Evolutionary conservation across 2,888 invertebrate species (phyloP), one percentile per base, ranked within the genome.

Genomic region (Drosophila paramelanica): DNA sequence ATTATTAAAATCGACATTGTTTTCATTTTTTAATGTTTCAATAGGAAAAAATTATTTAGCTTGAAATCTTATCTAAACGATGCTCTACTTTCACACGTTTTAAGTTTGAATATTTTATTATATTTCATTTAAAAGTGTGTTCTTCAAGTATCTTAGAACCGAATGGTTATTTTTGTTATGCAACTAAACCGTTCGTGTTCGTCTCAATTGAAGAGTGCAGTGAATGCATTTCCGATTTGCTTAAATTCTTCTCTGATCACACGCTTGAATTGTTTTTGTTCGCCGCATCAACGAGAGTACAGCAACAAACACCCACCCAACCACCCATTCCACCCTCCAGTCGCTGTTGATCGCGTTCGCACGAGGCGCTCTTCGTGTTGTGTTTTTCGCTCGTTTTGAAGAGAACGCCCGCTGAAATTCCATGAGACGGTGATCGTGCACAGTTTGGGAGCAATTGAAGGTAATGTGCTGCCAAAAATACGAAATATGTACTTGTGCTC

Each of bases 391-490:
- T 51, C 27, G 25, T 25, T 23, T 31, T 3, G 51, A 14, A 56
- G 73, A 74, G 77, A 43, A 67, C 41, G 41, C 51, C 38, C 43
- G 67, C 27, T 53, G 39, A 46, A 70, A 64, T 81, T 88, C 88
- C 85, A 81, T 73, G 67, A 62, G 79, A 67, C 17, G 17, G 17
- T 42, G 81, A 70, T 67, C 69, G 69, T 36, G 33, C 13, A 69
- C 73, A 83, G 88, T 81, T 79, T 85, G 69, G 65, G 52, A 73
- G 85, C 79, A 62, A 85, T 46, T 83, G 86, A 53, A 50, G 59
- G 65, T 39, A 49, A 61, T 67, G 64, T 59, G 78, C 60, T 60
- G 74, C 74, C 74, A 67, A 74, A 79, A 79, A 77, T 74, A 73
- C 25, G 20, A 25, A 58, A 56, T 17, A 39, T 58, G 38, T 45